Conservation (phyloP, 2,888 invertebrate species). For the Drosophila fungiperda region DNA sequence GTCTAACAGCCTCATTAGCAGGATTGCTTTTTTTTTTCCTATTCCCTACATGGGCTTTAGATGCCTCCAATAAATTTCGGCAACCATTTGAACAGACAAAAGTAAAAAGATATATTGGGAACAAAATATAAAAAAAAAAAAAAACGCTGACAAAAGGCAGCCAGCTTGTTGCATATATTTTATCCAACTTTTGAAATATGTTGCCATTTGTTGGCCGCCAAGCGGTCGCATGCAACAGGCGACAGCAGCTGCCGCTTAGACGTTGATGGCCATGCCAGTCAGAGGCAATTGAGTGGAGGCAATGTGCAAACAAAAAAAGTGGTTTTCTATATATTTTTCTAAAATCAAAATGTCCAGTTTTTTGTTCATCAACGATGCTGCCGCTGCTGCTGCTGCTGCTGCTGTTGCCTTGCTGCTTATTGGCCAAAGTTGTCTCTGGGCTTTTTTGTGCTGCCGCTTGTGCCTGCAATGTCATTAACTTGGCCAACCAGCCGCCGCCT, state of each 20-base stretch:
- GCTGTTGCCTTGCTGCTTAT: conserved; percentile 48
- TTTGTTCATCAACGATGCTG: conserved; percentile 78
- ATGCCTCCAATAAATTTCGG: conserved; percentile 66
- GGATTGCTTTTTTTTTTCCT: conserved; percentile 12
- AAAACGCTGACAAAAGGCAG: conserved; percentile 34
- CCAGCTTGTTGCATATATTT: conserved; percentile 72
- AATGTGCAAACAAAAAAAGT: conserved; percentile 63
- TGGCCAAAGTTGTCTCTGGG: conserved; percentile 81
- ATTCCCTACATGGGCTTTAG: conserved; percentile 20
- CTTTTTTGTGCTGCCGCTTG: conserved; percentile 35
- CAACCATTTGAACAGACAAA: conserved; percentile 27
- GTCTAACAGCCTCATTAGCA: conserved; percentile 35
- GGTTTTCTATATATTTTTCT: conserved; percentile 82
- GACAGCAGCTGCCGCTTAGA: conserved; percentile 55
- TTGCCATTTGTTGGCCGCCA: conserved; percentile 54
- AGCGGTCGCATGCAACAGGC: conserved; percentile 48
- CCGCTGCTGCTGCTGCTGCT: conserved; percentile 47
- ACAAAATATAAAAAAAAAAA: conserved; percentile 6
- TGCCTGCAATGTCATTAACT: conserved; percentile 79
- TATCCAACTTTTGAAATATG: conserved; percentile 73
- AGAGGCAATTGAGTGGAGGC: conserved; percentile 21
- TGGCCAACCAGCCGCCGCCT: conserved; percentile 50
- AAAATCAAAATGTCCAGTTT: conserved; percentile 82
- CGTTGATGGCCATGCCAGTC: conserved; percentile 69
- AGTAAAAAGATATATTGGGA: conserved; percentile 9